Base-by-base conservation (phyloP, 2,797 vertebrate genomes). In the Aulostomus chinensis region DNA sequence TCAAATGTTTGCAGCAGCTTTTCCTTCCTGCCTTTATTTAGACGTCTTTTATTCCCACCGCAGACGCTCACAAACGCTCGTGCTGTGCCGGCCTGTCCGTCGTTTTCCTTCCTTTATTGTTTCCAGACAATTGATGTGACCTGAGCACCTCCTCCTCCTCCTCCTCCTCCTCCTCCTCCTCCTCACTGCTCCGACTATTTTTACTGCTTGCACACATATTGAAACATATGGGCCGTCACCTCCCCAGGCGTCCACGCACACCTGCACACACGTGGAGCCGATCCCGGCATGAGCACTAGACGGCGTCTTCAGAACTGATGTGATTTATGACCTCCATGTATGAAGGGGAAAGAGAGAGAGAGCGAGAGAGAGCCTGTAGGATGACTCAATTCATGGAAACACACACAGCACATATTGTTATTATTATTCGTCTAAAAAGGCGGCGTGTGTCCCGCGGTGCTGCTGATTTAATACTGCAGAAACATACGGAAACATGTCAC, bases 21-120 rank as follows among this genome's bases (percentile, higher is more conserved):
- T 25, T 53, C 42, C 54, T 78, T 78, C 63, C 64, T 71, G 31
- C 56, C 59, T 59, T 59, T 40, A 37, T 48, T 25, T 36, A 38
- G 65, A 64, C 35, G 11, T 18, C 1, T 1, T 49, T 50, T 64
- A 34, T 70, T 71, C 48, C 50, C 45, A 58, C 32, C 45, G 46
- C 42, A 39, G 54, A 63, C 24, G 48, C 45, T 26, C 36, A 31
- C 2, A 15, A 47, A 49, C 9, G 0, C 20, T 31, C 2, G 4
- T 26, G 30, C 32, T 0, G 31, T 36, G 4, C 31, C 15, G 21
- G 43, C 51, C 40, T 25, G 26, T 79, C 68, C 29, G 32, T 6
- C 0, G 46, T 68, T 76, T 48, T 40, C 73, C 78, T 83, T 78
- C 75, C 58, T 34, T 66, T n/a, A 76, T 81, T 84, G 76, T 84